Conservation (phyloP, 1,140 invertebrate genomes). For the Microplitis mediator region DNA sequence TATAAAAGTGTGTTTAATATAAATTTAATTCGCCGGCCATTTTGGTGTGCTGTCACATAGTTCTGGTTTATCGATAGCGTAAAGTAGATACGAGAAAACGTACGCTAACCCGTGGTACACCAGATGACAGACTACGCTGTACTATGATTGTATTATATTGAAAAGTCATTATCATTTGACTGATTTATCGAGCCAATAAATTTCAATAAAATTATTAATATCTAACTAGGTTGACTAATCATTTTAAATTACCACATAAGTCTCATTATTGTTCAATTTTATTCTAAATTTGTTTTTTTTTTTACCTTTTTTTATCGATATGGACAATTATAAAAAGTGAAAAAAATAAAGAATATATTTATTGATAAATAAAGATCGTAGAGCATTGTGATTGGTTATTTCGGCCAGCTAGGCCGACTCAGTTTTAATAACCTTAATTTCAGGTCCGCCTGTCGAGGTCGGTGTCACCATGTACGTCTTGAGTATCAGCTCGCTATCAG, state of each 20-base stretch:
- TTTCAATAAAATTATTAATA: no score
- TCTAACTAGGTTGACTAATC: not conserved
- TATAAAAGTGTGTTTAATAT: not conserved
- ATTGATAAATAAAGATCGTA: constrained; percentile 34
- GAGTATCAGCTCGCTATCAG: constrained; percentile 97
- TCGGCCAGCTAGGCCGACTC: constrained; percentile 55
- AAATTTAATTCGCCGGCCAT: not conserved
- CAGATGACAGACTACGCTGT: not conserved
- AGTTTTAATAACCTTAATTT: constrained; percentile 67
- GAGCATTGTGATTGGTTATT: constrained; percentile 32
- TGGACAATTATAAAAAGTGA: constrained; percentile 15
- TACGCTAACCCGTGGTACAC: not conserved
- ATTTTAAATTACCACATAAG: not conserved
- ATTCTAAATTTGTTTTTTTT: no score
- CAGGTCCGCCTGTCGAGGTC: constrained; percentile 94
- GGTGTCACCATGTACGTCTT: constrained; percentile 98
- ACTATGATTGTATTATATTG: not conserved
- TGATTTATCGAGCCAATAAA: not conserved
- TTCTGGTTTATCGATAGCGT: not conserved
- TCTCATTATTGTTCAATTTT: no score
- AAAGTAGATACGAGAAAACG: not conserved
- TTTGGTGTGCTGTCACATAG: not conserved
- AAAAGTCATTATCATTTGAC: constrained; percentile 4
- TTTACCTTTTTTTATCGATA: not conserved
- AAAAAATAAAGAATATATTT: constrained; percentile 33